Base-by-base conservation (phyloP, 2,888 invertebrate genomes). In the Heliconius ismenius region DNA sequence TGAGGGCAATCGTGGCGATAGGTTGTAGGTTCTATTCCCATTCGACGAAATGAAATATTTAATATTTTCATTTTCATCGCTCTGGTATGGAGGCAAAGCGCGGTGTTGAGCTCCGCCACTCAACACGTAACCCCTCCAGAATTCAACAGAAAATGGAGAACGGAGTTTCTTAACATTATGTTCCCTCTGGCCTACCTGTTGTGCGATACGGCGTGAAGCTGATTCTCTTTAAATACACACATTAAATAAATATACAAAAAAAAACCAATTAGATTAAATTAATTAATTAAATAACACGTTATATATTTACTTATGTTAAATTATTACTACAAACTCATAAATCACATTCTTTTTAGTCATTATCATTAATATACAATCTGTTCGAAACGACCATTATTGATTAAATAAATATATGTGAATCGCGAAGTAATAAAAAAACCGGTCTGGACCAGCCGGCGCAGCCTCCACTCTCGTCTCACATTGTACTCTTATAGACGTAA, bases 331-430 rank as follows among this genome's bases (percentile, higher is more conserved):
- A 70, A 70, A 54, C 15, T 36, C 70, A 21, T 75, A 75, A 62
- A 68, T 69, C 64, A 70, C 75, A 70, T 63, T 54, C 58, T 32
- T 70, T 70, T n/a, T 58, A 58, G 18, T 13, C 24, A 54, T 65
- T 67, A 68, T 68, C 74, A 39, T 68, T 75, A 58, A 36, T 67
- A 67, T 58, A 58, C 67, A 62, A 58, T 68, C 74, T 68, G 39
- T 60, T 58, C 21, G 26, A 18, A n/a, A 68, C 54, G n/a, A 60
- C 26, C 74, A 36, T 75, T 75, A 68, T 75, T 68, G 39, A 68
- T 62, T 68, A 26, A 74, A 58, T 68, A 39, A 74, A 58, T 74
- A 63, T 54, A 74, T 43, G 32, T 65, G 67, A 75, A 49, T 36
- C 58, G 70, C 54, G 28, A 69, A n/a, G n/a, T 13, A 54, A 69